A percentile compares a stretch with the other conserved stretches of the same genome.
These are phyloP conservation scores for Alosa alosa DNA, from an alignment of 2,113 vertebrate genomes.

Conservation along the genomic window DNA sequence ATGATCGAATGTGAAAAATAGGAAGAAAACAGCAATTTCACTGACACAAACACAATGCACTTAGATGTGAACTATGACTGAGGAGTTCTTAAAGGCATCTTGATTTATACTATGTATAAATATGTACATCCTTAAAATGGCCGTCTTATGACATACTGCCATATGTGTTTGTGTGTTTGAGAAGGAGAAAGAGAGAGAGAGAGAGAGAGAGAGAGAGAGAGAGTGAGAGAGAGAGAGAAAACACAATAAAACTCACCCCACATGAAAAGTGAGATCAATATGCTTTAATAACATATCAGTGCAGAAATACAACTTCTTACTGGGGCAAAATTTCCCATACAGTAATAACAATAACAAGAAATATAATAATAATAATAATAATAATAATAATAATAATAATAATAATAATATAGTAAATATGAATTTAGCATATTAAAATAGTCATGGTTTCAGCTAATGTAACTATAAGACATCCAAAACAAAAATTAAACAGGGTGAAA, in stretches of 20 bases:
- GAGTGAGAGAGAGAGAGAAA: background rate
- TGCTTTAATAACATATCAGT: conserved; percentile 98
- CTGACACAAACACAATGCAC: background rate
- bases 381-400: conserved; percentile 63
- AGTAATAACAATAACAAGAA: conserved; percentile 71
- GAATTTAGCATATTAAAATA: conserved; percentile 81
- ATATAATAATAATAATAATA: conserved; percentile 66
- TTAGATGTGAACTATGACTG: background rate
- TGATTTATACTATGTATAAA: background rate
- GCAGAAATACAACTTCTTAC: conserved; percentile 96
- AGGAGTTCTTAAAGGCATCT: background rate
- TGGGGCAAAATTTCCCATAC: conserved; percentile 84
- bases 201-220: background rate
- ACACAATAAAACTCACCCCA: conserved; percentile 54
- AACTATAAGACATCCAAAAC: conserved; percentile 75
- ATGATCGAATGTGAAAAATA: background rate
- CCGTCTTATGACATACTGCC: background rate
- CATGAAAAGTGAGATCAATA: conserved; percentile 80
- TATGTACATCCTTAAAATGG: background rate
- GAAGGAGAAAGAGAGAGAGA: conserved; percentile 15
- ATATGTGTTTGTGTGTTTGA: background rate
- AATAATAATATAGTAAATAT: conserved; percentile 78
- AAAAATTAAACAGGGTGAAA: conserved; percentile 39
- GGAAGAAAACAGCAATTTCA: background rate
- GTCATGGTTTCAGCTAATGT: conserved; percentile 76